A percentile compares a stretch with the other conserved stretches of the same genome.
phyloP scores from a whole-genome alignment of 2,797 vertebrate genomes.

The Alcedo quadribrachys region DNA sequence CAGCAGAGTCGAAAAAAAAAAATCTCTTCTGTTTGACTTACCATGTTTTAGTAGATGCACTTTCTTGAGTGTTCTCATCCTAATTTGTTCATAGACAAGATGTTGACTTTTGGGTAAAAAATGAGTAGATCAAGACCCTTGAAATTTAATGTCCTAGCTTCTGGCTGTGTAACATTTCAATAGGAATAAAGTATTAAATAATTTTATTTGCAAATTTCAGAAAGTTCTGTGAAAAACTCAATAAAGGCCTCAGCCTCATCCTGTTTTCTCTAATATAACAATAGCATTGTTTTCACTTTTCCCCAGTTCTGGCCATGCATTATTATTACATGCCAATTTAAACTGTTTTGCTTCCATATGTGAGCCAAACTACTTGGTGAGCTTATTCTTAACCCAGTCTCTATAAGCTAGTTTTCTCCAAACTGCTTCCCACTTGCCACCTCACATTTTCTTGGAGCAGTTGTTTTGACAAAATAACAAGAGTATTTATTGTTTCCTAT shows the following conservation, averaged over 20 bases:
- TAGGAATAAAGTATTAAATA: neutral
- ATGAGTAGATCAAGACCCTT: neutral
- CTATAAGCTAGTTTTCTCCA: neutral
- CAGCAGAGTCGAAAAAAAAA: neutral
- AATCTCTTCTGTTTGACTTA: neutral
- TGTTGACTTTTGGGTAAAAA: neutral
- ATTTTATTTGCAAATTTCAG: neutral
- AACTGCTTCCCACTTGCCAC: neutral
- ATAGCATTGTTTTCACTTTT: neutral
- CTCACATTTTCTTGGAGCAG: neutral
- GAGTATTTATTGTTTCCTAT: neutral
- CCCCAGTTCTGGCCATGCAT: neutral
- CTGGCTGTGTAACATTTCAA: neutral
- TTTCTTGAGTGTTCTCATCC: neutral
- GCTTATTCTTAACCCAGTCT: neutral
- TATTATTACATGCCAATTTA: neutral
- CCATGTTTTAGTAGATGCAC: neutral
- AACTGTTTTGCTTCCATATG: neutral
- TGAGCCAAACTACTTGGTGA: neutral
- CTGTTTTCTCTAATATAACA: neutral
- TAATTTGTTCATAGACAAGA: neutral
- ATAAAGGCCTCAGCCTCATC: neutral
- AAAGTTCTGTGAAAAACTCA: neutral
- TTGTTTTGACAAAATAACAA: neutral
- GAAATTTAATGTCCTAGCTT: neutral